Conservation (phyloP, 2,113 vertebrate species). For the Larimichthys crocea region DNA sequence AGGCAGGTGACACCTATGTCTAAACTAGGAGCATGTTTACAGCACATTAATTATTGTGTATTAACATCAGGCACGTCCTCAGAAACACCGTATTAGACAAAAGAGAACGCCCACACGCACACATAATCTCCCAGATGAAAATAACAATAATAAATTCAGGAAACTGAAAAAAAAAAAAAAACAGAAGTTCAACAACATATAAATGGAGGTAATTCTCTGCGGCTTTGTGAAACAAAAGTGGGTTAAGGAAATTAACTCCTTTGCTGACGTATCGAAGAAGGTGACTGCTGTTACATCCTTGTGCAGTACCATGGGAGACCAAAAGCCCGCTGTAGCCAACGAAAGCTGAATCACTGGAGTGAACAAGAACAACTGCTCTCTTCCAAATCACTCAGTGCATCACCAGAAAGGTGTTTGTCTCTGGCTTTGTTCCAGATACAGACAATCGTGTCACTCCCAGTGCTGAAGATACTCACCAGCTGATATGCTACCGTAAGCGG, state of each 20-base stretch:
- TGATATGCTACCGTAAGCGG: constrained; percentile 38
- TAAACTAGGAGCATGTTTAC: constrained; percentile 23
- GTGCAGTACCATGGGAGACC: constrained; percentile 2
- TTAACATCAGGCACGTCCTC: constrained; percentile 4
- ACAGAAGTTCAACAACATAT: neutral
- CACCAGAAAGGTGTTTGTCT: constrained; percentile 49
- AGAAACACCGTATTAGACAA: constrained; percentile 2
- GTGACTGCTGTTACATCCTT: neutral
- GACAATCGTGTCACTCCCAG: constrained; percentile 39
- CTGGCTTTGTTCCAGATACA: constrained; percentile 54
- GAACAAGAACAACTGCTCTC: constrained; percentile 38
- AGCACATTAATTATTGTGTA: constrained; percentile 37
- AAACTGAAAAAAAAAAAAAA: constrained; percentile 9
- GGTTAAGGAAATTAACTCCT: neutral
- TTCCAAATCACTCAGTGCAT: constrained; percentile 47
- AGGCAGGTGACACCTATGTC: neutral
- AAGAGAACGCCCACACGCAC: constrained; percentile 21
- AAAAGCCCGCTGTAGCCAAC: constrained; percentile 6
- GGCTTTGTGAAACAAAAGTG: neutral
- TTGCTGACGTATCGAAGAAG: neutral
- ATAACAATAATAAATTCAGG: neutral
- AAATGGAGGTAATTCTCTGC: constrained; percentile 2
- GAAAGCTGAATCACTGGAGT: constrained; percentile 27
- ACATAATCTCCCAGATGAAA: constrained; percentile 38
- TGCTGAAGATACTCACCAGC: constrained; percentile 44